Evolutionary conservation across 2,888 invertebrate species (phyloP), one percentile per base, ranked within the genome.

Genomic region (Amaurobius ferox): DNA sequence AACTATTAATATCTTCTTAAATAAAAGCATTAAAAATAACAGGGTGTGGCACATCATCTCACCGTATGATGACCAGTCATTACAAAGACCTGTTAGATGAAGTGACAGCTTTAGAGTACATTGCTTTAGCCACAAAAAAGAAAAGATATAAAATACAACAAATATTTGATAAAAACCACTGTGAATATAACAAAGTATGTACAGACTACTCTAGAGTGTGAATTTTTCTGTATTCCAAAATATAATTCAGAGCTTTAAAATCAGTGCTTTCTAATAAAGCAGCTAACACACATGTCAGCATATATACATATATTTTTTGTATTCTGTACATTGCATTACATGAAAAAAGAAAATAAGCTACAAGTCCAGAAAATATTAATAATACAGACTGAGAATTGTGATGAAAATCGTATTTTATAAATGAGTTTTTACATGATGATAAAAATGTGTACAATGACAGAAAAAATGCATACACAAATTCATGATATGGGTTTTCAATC

Each of bases 401-500:
- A 29, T 62, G 62, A 39, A 40, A 23, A 55, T 55, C 19, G 73
- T 71, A 61, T n/a, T 72, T 66, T 30, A 61, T 62, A 76, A 76
- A 83, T 48, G 64, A 76, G 30, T 71, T 72, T 72, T 64, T 76
- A 83, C 70, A 81, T 39, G 61, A 61, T 83, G 64, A 79, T 32
- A 64, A 35, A 35, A 48, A 67, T 32, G 70, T 61, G 55, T 30
- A 16, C 23, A 81, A 74, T 72, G 72, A n/a, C n/a, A n/a, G 77
- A 85, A 66, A 74, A 40, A 30, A 85, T 19, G 39, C 71, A 72
- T 85, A 67, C 78, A 85, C 83, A 85, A 70, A 77, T 83, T 55
- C 39, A n/a, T 85, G 83, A 85, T 85, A 85, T 85, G 83, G 77
- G 78, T 71, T 66, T 70, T 72, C 83, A 76, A 80, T 76, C 76